Conservation (phyloP, 2,113 vertebrate genomes). For the Mustela nigripes region DNA sequence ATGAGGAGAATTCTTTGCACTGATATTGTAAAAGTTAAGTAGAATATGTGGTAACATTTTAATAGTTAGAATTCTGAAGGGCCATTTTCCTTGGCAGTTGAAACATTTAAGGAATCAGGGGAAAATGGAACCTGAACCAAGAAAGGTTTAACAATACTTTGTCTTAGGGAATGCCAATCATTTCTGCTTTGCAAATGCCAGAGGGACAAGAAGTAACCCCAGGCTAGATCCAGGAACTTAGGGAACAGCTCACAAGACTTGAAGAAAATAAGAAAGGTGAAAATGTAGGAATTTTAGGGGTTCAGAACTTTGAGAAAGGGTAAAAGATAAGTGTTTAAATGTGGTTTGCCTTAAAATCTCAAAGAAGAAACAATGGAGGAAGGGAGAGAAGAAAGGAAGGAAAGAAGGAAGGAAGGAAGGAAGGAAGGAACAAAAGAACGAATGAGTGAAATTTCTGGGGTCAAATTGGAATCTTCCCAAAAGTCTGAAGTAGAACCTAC, state of each 20-base stretch:
- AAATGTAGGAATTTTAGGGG: not conserved
- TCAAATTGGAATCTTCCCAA: not conserved
- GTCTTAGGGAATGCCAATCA: not conserved
- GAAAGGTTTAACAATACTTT: not conserved
- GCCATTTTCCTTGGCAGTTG: not conserved
- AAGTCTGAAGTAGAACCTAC: not conserved
- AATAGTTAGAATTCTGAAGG: slow-evolving; percentile 1
- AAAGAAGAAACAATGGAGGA: not conserved
- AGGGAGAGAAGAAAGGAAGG: not conserved
- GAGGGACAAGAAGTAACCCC: not conserved
- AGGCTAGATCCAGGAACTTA: not conserved
- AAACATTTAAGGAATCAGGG: not conserved
- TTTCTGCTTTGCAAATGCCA: not conserved
- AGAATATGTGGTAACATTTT: not conserved
- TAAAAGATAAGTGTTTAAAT: not conserved
- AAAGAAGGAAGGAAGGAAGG: too few relatives aligned
- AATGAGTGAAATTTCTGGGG: not conserved
- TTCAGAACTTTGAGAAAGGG: not conserved
- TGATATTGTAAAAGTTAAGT: not conserved
- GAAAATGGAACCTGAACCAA: not conserved
- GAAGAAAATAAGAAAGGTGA: not conserved
- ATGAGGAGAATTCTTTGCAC: not conserved
- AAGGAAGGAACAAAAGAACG: not conserved
- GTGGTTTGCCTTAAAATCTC: not conserved
- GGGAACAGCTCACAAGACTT: not conserved